phyloP scores from a whole-genome alignment of 2,888 invertebrate genomes.

The Drosophila neotestacea region DNA sequence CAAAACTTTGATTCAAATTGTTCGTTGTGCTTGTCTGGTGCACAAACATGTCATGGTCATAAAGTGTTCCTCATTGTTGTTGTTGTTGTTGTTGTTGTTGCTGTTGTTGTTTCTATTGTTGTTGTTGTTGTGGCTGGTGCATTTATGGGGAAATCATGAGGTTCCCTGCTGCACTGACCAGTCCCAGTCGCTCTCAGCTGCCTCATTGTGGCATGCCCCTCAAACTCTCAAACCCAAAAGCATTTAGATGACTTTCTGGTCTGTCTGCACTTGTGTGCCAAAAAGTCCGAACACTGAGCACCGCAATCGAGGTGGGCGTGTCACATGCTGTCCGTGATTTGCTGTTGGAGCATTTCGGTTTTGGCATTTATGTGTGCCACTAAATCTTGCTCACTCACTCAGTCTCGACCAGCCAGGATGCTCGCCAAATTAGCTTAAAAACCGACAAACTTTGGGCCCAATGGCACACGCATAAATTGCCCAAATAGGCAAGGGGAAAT shows the following conservation, averaged over 20 bases:
- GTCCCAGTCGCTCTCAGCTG: constrained; percentile 12
- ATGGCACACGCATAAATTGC: constrained; percentile 71
- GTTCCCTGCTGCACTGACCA: constrained; percentile 76
- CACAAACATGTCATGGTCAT: constrained; percentile 60
- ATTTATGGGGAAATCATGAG: constrained; percentile 84
- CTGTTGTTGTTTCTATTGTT: constrained; percentile 46
- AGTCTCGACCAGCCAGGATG: constrained; percentile 52
- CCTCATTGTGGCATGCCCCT: neutral
- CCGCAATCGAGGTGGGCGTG: constrained; percentile 68
- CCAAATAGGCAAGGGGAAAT: neutral
- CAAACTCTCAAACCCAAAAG: neutral
- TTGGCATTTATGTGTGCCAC: constrained; percentile 80
- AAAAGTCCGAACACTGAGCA: constrained; percentile 31
- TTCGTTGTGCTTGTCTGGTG: constrained; percentile 49
- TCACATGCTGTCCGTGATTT: constrained; percentile 73
- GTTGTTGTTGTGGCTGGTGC: constrained; percentile 57
- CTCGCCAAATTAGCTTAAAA: constrained; percentile 80
- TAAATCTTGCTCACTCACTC: constrained; percentile 81
- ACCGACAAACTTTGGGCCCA: constrained; percentile 73
- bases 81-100: constrained; percentile 38
- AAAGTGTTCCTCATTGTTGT: constrained; percentile 4
- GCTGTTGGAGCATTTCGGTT: constrained; percentile 77
- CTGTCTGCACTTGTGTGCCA: constrained; percentile 58
- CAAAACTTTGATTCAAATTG: constrained; percentile 50
- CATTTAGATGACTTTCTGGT: neutral